Percentiles rank a stretch among this genome's conserved stretches.
Conservation (phyloP, 1,140 invertebrate genomes). For the Lepidostoma basale region DNA sequence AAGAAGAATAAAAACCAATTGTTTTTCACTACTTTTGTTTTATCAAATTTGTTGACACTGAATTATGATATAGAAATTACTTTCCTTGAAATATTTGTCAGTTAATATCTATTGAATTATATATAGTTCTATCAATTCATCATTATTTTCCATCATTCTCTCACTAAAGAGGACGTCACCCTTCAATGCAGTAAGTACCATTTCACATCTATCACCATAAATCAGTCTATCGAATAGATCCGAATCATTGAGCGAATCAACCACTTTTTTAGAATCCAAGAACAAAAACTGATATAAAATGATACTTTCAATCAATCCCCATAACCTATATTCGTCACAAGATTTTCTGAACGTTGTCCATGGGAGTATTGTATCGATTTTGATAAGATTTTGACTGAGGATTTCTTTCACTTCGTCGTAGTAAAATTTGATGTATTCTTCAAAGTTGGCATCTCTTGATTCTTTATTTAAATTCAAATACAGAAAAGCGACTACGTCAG, state of each 20-base stretch:
- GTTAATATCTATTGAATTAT: background rate
- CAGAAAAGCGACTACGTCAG: conserved; percentile 57
- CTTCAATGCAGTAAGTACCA: background rate
- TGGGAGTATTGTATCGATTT: conserved; percentile 1
- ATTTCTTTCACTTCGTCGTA: conserved; percentile 17
- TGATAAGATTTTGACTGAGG: conserved; percentile 7
- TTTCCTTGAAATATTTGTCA: too few relatives aligned
- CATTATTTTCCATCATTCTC: conserved; percentile 21
- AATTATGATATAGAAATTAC: too few relatives aligned
- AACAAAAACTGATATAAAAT: conserved; percentile 29
- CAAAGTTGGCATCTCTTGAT: background rate
- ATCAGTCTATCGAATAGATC: conserved; percentile 5
- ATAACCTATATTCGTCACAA: conserved; percentile 29
- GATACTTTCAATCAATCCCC: conserved; percentile 15
- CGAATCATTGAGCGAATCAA: background rate
- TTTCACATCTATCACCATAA: background rate
- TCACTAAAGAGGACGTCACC: background rate
- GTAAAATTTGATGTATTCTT: conserved; percentile 24
- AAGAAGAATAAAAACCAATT: too few relatives aligned
- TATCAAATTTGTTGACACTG: too few relatives aligned
- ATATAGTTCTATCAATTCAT: conserved; percentile 36
- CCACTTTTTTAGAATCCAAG: conserved; percentile 8
- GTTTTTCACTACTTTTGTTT: too few relatives aligned
- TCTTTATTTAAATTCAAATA: conserved; percentile 30
- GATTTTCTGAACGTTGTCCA: conserved; percentile 24